Conservation (phyloP, 2,113 vertebrate genomes). For the Agapornis roseicollis region DNA sequence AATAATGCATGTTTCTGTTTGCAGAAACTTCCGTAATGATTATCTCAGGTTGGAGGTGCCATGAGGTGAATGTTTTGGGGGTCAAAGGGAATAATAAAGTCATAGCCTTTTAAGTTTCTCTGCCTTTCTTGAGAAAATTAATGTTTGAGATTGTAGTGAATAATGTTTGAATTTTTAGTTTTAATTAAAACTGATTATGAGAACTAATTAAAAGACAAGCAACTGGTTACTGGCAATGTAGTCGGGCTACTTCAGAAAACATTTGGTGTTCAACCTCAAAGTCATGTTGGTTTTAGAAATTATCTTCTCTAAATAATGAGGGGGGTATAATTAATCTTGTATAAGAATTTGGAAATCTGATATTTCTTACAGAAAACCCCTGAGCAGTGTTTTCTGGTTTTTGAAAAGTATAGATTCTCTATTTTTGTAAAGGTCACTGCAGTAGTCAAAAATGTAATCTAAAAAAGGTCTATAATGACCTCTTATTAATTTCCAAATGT, state of each 20-base stretch:
- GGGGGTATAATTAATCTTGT: neutral
- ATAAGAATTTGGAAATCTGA: neutral
- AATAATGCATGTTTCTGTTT: neutral
- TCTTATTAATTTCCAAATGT: neutral
- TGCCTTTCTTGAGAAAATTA: slow-evolving; percentile 53
- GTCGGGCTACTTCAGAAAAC: neutral
- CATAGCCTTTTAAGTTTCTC: slow-evolving; percentile 33
- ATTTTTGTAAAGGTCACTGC: neutral
- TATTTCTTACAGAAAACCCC: neutral
- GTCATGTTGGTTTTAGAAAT: slow-evolving; percentile 11
- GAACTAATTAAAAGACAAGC: slow-evolving; percentile 52
- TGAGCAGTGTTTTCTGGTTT: neutral
- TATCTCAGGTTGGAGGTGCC: neutral
- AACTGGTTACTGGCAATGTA: slow-evolving; percentile 8
- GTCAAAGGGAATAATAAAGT: neutral
- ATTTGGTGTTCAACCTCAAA: neutral
- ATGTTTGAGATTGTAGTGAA: slow-evolving; percentile 40
- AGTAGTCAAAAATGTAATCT: neutral
- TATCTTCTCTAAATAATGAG: neutral
- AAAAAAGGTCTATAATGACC: neutral
- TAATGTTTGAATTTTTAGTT: slow-evolving; percentile 65
- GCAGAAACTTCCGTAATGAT: neutral
- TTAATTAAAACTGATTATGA: slow-evolving; percentile 58
- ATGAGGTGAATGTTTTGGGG: neutral
- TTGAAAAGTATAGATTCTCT: neutral